phyloP scores from a whole-genome alignment of 1,140 invertebrate species.

The Fopius arisanus region DNA sequence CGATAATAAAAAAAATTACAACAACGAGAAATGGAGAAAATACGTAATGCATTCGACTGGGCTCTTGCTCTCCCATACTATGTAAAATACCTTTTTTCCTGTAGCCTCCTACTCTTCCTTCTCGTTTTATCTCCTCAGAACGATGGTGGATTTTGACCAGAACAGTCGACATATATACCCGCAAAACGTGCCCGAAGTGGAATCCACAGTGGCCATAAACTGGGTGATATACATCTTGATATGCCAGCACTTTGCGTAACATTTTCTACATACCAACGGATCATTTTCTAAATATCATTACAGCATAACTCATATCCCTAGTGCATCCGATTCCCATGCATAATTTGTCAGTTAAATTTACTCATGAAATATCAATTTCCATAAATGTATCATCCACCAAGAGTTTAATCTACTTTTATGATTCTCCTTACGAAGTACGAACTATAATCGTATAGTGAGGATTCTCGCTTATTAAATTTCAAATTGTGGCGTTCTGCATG shows the following conservation, averaged over 20 bases:
- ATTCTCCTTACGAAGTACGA: neutral
- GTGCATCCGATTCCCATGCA: neutral
- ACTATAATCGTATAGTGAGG: neutral
- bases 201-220: constrained; percentile 13
- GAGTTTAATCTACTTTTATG: neutral
- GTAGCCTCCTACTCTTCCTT: neutral
- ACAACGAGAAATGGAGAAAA: neutral
- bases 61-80: constrained; percentile 15
- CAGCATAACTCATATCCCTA: neutral
- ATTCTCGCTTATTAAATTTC: neutral
- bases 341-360: neutral
- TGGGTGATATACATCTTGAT: constrained; percentile 21
- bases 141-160: neutral
- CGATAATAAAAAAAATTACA: neutral
- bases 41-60: constrained; percentile 4
- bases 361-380: neutral
- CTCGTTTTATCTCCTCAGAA: constrained; percentile 23
- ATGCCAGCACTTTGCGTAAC: constrained; percentile 22
- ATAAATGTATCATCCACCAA: neutral
- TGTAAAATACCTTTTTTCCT: constrained; percentile 9
- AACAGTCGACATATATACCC: neutral
- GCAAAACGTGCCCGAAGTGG: constrained; percentile 3
- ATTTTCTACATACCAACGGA: neutral
- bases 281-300: constrained; percentile 6
- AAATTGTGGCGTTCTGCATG: too few species aligned